phyloP scores from a whole-genome alignment of 1,140 invertebrate genomes.

The Drosophila eugracilis region DNA sequence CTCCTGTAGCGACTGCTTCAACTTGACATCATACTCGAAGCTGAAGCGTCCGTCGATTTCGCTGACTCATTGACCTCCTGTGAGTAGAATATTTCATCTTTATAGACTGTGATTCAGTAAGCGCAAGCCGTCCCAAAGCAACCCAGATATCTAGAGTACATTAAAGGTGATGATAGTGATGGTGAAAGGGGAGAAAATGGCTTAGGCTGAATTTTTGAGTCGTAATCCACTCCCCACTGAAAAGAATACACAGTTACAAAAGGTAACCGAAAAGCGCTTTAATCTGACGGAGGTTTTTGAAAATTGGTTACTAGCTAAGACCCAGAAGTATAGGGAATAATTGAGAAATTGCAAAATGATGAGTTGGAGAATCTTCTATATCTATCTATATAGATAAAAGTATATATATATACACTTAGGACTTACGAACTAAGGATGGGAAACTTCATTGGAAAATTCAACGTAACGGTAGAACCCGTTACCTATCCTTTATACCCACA shows the following conservation, averaged over 20 bases:
- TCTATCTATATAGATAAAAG: too few relatives aligned
- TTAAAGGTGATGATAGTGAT: neutral
- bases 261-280: neutral
- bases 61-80: too few relatives aligned
- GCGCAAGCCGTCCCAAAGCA: neutral
- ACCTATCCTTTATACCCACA: neutral
- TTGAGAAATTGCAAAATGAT: neutral
- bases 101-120: too few relatives aligned
- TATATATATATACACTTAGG: too few relatives aligned
- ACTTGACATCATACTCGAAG: too few relatives aligned
- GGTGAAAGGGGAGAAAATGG: neutral
- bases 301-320: neutral
- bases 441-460: neutral
- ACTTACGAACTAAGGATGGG: neutral
- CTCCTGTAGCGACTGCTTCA: too few relatives aligned
- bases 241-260: neutral
- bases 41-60: too few relatives aligned
- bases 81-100: too few relatives aligned
- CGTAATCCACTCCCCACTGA: neutral
- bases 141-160: neutral
- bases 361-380: too few relatives aligned
- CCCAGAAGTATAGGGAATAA: neutral
- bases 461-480: neutral
- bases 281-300: neutral
- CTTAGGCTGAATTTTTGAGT: neutral